Percentiles rank a stretch among this genome's conserved stretches.
Evolutionary conservation across 2,888 invertebrate genomes (phyloP).

Genomic region (Tuta absoluta): DNA sequence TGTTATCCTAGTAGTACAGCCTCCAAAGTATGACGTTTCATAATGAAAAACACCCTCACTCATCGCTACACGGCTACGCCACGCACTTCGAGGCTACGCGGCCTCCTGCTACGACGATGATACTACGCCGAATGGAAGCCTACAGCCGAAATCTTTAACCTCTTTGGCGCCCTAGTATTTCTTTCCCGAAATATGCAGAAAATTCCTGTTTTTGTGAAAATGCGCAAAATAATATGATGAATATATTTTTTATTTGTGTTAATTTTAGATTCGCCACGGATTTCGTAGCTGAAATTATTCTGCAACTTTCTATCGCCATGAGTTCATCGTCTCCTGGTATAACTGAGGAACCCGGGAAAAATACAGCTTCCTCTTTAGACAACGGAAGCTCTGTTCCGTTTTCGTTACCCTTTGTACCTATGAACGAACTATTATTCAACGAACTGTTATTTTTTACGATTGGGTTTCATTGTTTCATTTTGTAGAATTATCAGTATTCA

Average conservation of each 20-base stretch:
- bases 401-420: too few species aligned
- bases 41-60: conserved; percentile 32
- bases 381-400: conserved; percentile 25
- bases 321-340: conserved; percentile 33
- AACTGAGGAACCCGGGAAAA: conserved; percentile 25
- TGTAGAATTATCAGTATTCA: too few species aligned
- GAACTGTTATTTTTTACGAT: too few species aligned
- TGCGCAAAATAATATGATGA: conserved; percentile 42
- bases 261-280: conserved; percentile 15
- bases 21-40: conserved; percentile 52
- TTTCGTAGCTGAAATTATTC: background rate
- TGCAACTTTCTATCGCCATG: conserved; percentile 5
- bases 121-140: background rate
- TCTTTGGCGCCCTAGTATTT: conserved; percentile 54
- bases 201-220: conserved; percentile 71
- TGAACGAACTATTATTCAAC: too few species aligned
- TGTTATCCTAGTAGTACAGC: conserved; percentile 51
- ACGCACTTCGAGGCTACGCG: background rate
- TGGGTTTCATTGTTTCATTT: too few species aligned
- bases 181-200: conserved; percentile 73
- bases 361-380: conserved; percentile 25
- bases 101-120: background rate
- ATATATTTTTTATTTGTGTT: conserved; percentile 37
- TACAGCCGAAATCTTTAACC: conserved; percentile 32
- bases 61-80: background rate